Base-by-base conservation (phyloP, 1,140 invertebrate species). In the Megathymus violae region DNA sequence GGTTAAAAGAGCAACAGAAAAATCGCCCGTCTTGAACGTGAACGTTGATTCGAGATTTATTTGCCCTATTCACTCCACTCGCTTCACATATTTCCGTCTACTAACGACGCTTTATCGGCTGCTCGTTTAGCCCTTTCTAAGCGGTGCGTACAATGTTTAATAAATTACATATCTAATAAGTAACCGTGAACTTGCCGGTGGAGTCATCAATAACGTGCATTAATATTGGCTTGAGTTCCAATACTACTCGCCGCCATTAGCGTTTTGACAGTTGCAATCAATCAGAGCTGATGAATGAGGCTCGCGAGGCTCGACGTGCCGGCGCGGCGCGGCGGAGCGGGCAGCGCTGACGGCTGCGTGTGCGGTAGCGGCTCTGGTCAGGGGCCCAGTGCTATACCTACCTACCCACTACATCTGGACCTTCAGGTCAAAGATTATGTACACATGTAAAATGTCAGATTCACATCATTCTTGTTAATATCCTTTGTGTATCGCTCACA, bases 211-310 rank as follows among this genome's bases (percentile, higher is more conserved):
- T 89, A 87, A 88, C 74, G 54, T 36, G 75, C 74, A 83, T 86
- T 88, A 87, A 89, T 86, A 85, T 84, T 80, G 76, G 84, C 82
- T 82, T 85, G 85, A 80, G 77, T 78, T 78, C 74, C 76, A 86
- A 85, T 76, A 84, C 80, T 76, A 80, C 74, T 88, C 84, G 78
- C 79, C 82, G 84, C 82, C 85, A 88, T 89, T 87, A 85, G 62
- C 58, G 74, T 72, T 82, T 85, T 85, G 84, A 85, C 87, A 88
- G 84, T 87, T 87, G 84, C 85, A 88, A 89, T 89, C 84, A 88
- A 89, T 89, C 87, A 88, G 72, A 19, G 40, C 72, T 87, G 85
- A 89, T 89, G 81, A 84, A 88, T 87, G 84, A 78, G 84, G 80
- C 80, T 84, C 74, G 78, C 80, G 74, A 71, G 71, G 56, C 25